A percentile compares a stretch with the other conserved stretches of the same genome.
These are phyloP conservation scores for Lordiphosa stackelbergi DNA, from an alignment of 1,140 invertebrate species.

Conservation along the genomic window DNA sequence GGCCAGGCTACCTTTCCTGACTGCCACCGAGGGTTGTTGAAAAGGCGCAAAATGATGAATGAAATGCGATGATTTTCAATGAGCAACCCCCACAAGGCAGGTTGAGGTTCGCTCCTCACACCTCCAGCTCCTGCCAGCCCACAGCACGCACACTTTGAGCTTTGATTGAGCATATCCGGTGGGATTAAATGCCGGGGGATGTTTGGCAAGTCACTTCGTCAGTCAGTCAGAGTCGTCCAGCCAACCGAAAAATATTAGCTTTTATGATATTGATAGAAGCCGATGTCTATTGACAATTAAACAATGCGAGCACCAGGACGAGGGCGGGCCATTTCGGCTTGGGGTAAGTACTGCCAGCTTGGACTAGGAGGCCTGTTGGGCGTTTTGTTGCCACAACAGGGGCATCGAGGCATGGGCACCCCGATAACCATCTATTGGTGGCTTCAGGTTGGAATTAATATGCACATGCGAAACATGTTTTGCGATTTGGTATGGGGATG, in stretches of 20 bases:
- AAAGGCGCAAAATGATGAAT: constrained; percentile 76
- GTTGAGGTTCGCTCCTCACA: constrained; percentile 46
- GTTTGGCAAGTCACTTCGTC: constrained; percentile 48
- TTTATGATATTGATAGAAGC: constrained; percentile 76
- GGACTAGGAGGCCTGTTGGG: constrained; percentile 20
- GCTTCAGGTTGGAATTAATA: constrained; percentile 45
- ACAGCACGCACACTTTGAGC: constrained; percentile 62
- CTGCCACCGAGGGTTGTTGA: constrained; percentile 52
- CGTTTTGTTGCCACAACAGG: constrained; percentile 49
- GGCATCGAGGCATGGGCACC: constrained; percentile 5
- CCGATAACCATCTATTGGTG: constrained; percentile 46
- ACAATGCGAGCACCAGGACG: constrained; percentile 53
- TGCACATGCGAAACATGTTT: constrained; percentile 22
- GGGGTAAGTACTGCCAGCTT: constrained; percentile 43
- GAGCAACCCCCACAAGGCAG: constrained; percentile 39
- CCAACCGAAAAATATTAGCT: constrained; percentile 77
- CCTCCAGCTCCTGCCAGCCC: constrained; percentile 6
- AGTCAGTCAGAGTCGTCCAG: constrained; percentile 38
- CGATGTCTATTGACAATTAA: constrained; percentile 77
- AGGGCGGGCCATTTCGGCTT: constrained; percentile 14
- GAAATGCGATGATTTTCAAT: constrained; percentile 74
- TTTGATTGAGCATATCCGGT: constrained; percentile 77
- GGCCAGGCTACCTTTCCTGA: constrained; percentile 24
- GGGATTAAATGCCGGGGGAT: constrained; percentile 69
- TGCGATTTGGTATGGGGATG: constrained; percentile 3